Evolutionary conservation across 2,113 vertebrate species (phyloP).

Genomic region (Protomyctophum bolini): DNA sequence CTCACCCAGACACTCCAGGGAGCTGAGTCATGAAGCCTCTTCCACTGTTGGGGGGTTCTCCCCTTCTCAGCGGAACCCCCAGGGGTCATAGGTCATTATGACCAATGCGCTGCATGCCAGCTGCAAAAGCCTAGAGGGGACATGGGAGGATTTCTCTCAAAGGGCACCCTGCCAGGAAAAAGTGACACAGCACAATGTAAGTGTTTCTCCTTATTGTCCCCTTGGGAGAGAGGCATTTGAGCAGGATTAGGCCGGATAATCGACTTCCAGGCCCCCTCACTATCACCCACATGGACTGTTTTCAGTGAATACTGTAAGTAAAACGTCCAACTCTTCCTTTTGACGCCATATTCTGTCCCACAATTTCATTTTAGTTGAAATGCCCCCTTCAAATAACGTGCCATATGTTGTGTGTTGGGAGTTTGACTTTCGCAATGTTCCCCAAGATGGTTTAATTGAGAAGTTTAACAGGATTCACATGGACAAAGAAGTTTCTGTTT

Average conservation of each 20-base stretch:
- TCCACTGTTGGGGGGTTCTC: constrained; percentile 30
- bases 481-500: background rate
- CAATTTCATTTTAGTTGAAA: too few relatives aligned
- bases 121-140: constrained; percentile 42
- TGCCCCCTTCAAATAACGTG: too few relatives aligned
- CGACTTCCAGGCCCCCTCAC: constrained; percentile 7
- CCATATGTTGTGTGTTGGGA: too few relatives aligned
- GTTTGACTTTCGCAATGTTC: too few relatives aligned
- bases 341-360: too few relatives aligned
- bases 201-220: constrained; percentile 37
- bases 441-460: background rate
- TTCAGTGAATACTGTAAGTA: background rate
- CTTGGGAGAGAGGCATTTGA: constrained; percentile 6
- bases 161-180: constrained; percentile 38
- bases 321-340: background rate
- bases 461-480: background rate
- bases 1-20: constrained; percentile 31
- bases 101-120: constrained; percentile 37
- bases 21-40: constrained; percentile 60
- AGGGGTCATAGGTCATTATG: constrained; percentile 40
- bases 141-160: constrained; percentile 30
- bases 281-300: constrained; percentile 32
- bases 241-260: constrained; percentile 1
- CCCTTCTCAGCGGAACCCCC: background rate
- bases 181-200: constrained; percentile 42